Evolutionary conservation across 2,888 invertebrate genomes (phyloP).

Genomic region (Erebia ligea): DNA sequence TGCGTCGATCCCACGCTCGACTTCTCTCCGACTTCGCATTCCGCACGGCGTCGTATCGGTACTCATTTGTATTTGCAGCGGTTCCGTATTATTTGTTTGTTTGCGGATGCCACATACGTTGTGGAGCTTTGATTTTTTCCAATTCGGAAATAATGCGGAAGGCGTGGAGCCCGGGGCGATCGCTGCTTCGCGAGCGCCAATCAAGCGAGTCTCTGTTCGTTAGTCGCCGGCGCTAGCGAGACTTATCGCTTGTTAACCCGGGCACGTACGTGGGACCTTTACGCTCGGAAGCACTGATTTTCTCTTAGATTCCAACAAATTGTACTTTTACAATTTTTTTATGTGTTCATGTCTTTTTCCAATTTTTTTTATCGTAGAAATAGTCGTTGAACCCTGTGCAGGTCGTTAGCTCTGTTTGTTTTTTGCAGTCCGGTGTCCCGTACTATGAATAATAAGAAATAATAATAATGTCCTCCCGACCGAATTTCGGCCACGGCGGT

Average conservation of each 20-base stretch:
- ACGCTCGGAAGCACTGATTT: conserved; percentile 77
- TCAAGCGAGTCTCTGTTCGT: conserved; percentile 68
- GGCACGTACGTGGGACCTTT: conserved; percentile 80
- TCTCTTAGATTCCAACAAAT: conserved; percentile 63
- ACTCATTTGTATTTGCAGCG: conserved; percentile 80
- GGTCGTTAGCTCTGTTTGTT: too few species aligned
- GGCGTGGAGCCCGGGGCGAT: conserved; percentile 70
- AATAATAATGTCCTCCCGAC: too few species aligned
- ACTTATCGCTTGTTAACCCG: conserved; percentile 69
- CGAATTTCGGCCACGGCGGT: too few species aligned
- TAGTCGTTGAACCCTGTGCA: not conserved
- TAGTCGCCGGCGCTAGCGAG: conserved; percentile 63
- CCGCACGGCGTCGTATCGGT: conserved; percentile 64
- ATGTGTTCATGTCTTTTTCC: not conserved
- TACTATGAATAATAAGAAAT: too few species aligned
- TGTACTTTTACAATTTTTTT: conserved; percentile 11
- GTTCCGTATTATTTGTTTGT: conserved; percentile 81
- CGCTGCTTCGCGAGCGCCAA: conserved; percentile 64
- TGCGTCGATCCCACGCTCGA: conserved; percentile 73
- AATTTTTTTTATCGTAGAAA: not conserved
- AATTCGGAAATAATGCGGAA: conserved; percentile 78
- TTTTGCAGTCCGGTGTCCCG: too few species aligned
- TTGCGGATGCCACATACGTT: conserved; percentile 76
- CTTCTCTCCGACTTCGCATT: conserved; percentile 71
- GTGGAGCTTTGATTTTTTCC: conserved; percentile 80